These are phyloP conservation scores for Pasiphila rectangulata DNA, from an alignment of 2,888 invertebrate genomes.

Conservation along the genomic window DNA sequence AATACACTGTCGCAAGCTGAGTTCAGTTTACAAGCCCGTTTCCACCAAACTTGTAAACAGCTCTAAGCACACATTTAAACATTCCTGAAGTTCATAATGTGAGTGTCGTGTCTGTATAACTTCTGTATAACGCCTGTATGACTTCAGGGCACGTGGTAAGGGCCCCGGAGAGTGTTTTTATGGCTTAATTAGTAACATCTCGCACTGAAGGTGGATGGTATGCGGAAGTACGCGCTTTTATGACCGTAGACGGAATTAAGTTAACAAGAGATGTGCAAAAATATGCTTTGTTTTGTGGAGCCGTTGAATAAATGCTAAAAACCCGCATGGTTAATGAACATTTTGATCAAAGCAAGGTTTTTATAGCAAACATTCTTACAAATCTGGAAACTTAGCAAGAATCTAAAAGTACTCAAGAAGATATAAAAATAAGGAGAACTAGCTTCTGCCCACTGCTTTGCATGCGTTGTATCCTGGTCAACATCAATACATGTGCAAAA, in stretches of 20 bases:
- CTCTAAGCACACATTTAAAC: constrained; percentile 8
- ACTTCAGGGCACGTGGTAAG: constrained; percentile 21
- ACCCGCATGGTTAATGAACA: too few relatives aligned
- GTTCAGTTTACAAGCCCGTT: neutral
- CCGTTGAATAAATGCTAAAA: too few relatives aligned
- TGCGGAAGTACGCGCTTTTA: constrained; percentile 50
- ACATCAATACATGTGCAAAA: too few relatives aligned
- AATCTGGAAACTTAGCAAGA: too few relatives aligned
- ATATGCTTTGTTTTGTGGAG: constrained; percentile 11
- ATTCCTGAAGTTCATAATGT: constrained; percentile 11
- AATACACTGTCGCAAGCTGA: neutral
- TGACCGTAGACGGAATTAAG: constrained; percentile 50
- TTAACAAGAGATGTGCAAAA: constrained; percentile 41
- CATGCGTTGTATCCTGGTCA: too few relatives aligned
- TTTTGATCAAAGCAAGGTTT: too few relatives aligned
- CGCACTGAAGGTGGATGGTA: constrained; percentile 41
- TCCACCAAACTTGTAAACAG: neutral
- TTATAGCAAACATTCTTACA: too few relatives aligned
- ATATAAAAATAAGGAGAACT: too few relatives aligned
- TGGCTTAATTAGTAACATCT: constrained; percentile 72
- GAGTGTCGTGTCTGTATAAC: constrained; percentile 18
- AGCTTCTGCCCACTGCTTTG: too few relatives aligned
- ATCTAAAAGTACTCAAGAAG: too few relatives aligned
- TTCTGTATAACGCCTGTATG: constrained; percentile 8
- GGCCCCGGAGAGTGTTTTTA: constrained; percentile 58